Base-by-base conservation (phyloP, 2,797 vertebrate genomes). In the Manis pentadactyla region DNA sequence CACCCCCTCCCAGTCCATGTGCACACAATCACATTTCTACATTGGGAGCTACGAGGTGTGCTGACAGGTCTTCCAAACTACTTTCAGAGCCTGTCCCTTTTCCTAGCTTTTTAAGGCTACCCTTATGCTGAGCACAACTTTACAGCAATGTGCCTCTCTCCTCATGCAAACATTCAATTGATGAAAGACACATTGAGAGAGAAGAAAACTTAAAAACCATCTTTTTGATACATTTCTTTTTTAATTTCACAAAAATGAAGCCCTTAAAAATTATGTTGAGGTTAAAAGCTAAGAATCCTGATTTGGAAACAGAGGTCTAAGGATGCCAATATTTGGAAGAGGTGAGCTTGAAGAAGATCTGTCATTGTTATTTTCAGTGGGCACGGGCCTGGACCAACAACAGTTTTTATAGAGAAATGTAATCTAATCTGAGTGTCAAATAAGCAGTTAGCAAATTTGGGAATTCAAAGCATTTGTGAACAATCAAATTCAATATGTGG, bases 181-280 rank as follows among this genome's bases (percentile, higher is more conserved):
- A 71, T 19, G 49, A 79, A 81, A 86, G 78, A 84, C 27, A 77
- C 23, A 51, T 11, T 19, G 34, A 69, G 69, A 73, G 46, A 89
- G 66, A 81, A 93, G 3, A 78, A 71, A 86, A 68, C 17, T 21
- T 9, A 55, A 87, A 95, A 92, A 34, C 73, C 19, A 59, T 64
- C 51, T 53, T 93, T 75, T 74, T 14, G 96, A 66, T 31, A 59
- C 2, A 42, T 75, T 39, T 63, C 19, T 34, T 18, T 63, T 49
- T 84, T 90, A 86, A 85, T 39, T 90, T 92, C 59, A 86, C 55
- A 83, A 93, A 92, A 83, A 61, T 2, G 6, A 78, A 93, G n/a
- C 5, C 10, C 61, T 90, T 81, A 53, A 81, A 96, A 90, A 85
- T 85, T 27, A 55, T 4, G 19, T 42, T 13, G 4, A 49, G 29